phyloP scores from a whole-genome alignment of 2,113 vertebrate genomes.

The Cygnus atratus region DNA sequence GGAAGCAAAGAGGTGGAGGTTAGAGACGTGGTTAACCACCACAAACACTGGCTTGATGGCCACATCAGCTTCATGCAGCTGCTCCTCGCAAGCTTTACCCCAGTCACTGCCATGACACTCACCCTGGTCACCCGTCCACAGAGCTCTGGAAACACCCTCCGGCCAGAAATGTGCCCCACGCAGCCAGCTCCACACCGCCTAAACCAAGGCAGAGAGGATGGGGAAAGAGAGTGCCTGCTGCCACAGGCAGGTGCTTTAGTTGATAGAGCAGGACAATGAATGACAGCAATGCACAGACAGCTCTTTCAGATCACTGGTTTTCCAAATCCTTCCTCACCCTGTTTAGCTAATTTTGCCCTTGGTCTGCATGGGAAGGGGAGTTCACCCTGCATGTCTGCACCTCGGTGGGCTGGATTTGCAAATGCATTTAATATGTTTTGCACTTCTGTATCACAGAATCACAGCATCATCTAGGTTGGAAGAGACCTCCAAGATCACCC shows the following conservation, averaged over 20 bases:
- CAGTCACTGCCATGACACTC: too few species aligned
- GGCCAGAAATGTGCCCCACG: background rate
- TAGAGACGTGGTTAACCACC: background rate
- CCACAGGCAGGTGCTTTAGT: background rate
- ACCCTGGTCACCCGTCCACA: background rate
- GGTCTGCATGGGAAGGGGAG: background rate
- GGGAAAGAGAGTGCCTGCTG: background rate
- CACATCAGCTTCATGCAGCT: accelerated
- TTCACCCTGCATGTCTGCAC: background rate
- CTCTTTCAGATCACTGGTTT: background rate
- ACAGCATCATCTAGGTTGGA: too few species aligned
- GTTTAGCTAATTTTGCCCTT: background rate
- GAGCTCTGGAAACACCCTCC: background rate
- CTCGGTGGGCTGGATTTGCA: background rate
- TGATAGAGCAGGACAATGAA: background rate
- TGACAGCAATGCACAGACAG: background rate
- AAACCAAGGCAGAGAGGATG: background rate
- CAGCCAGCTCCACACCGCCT: background rate
- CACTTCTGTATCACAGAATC: background rate
- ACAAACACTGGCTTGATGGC: accelerated
- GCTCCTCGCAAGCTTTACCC: background rate
- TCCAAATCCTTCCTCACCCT: background rate
- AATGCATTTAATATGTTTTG: background rate
- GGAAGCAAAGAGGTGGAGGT: background rate
- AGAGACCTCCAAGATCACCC: too few species aligned